phyloP scores from a whole-genome alignment of 2,797 vertebrate species.

The Ambastaia sidthimunki region DNA sequence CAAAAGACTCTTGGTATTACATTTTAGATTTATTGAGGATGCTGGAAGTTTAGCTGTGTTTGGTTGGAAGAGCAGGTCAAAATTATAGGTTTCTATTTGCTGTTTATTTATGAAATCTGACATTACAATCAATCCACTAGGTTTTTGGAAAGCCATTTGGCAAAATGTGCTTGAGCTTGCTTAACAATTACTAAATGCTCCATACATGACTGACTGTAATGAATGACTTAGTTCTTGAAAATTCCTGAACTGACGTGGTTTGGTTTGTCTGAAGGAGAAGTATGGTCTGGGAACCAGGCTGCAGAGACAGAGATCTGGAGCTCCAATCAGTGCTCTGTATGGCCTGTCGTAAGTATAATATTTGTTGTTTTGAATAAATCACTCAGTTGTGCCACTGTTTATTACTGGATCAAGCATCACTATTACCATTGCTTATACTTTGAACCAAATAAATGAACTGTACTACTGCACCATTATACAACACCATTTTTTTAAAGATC shows the following conservation, averaged over 20 bases:
- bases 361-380: not conserved
- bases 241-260: conserved; percentile 44
- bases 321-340: conserved; percentile 88
- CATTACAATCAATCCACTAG: not conserved
- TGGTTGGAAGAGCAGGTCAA: not conserved
- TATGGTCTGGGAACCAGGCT: conserved; percentile 95
- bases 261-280: conserved; percentile 84
- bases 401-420: too few species aligned
- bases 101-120: not conserved
- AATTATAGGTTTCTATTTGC: not conserved
- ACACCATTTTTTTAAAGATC: too few species aligned
- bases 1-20: not conserved
- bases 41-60: not conserved
- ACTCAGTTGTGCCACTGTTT: not conserved
- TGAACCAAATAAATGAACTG: too few species aligned
- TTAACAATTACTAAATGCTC: not conserved
- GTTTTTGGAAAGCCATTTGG: not conserved
- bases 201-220: not conserved
- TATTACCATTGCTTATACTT: too few species aligned
- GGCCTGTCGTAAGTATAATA: conserved; percentile 91
- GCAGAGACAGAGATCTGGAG: conserved; percentile 91
- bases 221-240: not conserved
- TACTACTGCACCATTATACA: too few species aligned
- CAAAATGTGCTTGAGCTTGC: not conserved
- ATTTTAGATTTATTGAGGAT: conserved; percentile 1